Base-by-base conservation (phyloP, 35 echinoderm and acorn worm genomes). In the Amphiura filiformis region DNA sequence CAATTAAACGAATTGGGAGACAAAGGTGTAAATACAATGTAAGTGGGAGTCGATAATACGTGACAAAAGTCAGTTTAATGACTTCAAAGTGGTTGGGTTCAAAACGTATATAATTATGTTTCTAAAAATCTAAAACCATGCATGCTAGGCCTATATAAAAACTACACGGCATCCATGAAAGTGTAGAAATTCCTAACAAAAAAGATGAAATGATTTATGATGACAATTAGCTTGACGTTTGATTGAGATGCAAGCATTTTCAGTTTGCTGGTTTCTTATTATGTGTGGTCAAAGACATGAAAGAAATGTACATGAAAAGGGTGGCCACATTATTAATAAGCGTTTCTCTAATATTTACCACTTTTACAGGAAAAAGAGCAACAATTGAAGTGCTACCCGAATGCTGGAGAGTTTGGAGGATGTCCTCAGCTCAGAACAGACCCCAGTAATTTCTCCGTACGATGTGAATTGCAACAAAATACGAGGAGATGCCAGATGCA, bases 401-500 rank as follows among this genome's bases (percentile, higher is more conserved):
- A 77, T 57, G 39, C 90, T 77, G 88, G 91, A 47, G 36, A 28
- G 15, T 98, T 92, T 70, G 92, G 76, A 33, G 18, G 77, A 41
- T 98, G 96, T 80, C 96, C 96, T 12, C 61, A 84, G 31, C 78
- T 86, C 61, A 81, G 87, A 35, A 82, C 89, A 18, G 88, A 93
- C 32, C 33, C 40, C 23, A 86, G 88, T n/a, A 97, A 93, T 70
- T 97, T 91, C 57, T 88, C 89, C 0, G 80, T 84, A 9, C 82
- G 93, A 57, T 98, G 96, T 81, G 96, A 92, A 47, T 84, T 98
- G 35, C 81, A 86, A 32, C 85, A 88, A 14, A 98, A 98, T 41
- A 94, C 92, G n/a, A 84, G 84, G 22, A 57, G 96, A 36, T 98
- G 96, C 78, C 77, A 97, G 22, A 39, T 88, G 39, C 95, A 84